These are phyloP conservation scores for Heliconius congener DNA, from an alignment of 1,140 invertebrate genomes.

Conservation along the genomic window DNA sequence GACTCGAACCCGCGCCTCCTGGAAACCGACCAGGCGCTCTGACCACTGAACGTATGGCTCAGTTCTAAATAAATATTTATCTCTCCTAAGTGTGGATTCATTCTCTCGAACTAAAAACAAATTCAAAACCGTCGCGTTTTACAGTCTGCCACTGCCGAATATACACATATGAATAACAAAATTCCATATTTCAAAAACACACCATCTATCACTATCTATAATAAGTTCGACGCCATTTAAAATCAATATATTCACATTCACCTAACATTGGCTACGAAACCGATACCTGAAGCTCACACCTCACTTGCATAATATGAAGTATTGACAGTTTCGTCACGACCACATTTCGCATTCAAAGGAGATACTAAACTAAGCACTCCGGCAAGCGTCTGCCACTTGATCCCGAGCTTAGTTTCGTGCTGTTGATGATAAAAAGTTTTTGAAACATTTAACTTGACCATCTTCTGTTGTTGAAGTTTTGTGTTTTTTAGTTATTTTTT, in stretches of 20 bases:
- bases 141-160: no score
- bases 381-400: conserved; percentile 34
- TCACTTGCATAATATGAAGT: conserved; percentile 27
- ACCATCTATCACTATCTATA: not conserved
- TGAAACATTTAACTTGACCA: conserved; percentile 25
- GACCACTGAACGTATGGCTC: no score
- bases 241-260: conserved; percentile 11
- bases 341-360: conserved; percentile 36
- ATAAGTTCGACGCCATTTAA: not conserved
- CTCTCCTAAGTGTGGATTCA: no score
- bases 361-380: conserved; percentile 36
- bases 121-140: not conserved
- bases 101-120: not conserved
- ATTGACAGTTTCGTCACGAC: conserved; percentile 37
- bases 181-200: not conserved
- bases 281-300: conserved; percentile 9
- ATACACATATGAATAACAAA: no score
- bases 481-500: not conserved
- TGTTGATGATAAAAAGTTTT: conserved; percentile 31
- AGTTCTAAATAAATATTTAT: no score
- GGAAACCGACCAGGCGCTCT: no score
- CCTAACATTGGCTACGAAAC: conserved; percentile 4
- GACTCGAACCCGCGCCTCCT: no score
- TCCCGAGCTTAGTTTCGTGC: conserved; percentile 32
- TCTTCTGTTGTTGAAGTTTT: not conserved